Percentiles rank a stretch among this genome's conserved stretches.
Conservation (phyloP, 2,888 invertebrate species). For the Pemphredon lugubris region DNA sequence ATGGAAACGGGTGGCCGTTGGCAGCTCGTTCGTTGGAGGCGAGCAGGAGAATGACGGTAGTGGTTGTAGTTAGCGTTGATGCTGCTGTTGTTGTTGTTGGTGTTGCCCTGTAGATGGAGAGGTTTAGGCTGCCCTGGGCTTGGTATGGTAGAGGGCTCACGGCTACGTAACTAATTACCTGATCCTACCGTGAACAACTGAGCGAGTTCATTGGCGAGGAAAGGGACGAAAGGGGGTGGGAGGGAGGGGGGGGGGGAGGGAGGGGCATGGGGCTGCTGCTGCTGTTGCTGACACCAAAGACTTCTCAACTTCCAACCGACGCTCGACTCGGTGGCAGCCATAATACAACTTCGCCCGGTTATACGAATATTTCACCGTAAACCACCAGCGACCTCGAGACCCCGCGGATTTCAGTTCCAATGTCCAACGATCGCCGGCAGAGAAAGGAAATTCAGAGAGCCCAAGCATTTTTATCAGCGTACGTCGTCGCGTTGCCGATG, state of each 20-base stretch:
- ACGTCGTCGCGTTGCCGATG: background rate
- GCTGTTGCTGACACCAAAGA: slow-evolving; percentile 80
- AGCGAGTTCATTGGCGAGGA: slow-evolving; percentile 74
- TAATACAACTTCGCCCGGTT: slow-evolving; percentile 68
- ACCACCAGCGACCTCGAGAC: slow-evolving; percentile 50
- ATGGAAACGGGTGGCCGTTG: slow-evolving; percentile 68
- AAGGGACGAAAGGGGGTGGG: slow-evolving; percentile 52
- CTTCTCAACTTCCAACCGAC: slow-evolving; percentile 75
- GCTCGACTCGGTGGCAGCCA: slow-evolving; percentile 61
- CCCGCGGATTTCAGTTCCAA: slow-evolving; percentile 47
- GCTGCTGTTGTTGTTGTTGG: slow-evolving; percentile 42
- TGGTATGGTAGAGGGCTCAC: slow-evolving; percentile 71
- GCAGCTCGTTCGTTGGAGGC: slow-evolving; percentile 61
- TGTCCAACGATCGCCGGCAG: slow-evolving; percentile 42
- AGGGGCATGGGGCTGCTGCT: slow-evolving; percentile 40
- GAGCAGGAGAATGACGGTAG: slow-evolving; percentile 46
- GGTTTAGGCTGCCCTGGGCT: slow-evolving; percentile 63
- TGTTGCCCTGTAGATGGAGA: slow-evolving; percentile 52
- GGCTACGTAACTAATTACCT: slow-evolving; percentile 79
- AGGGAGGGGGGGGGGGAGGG: slow-evolving; percentile 29
- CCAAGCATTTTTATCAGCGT: slow-evolving; percentile 1
- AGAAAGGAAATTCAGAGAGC: no score
- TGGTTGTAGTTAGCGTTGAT: slow-evolving; percentile 41
- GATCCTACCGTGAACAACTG: slow-evolving; percentile 75
- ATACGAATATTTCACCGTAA: slow-evolving; percentile 65